A percentile compares a stretch with the other conserved stretches of the same genome.
Conservation (phyloP, 1,140 invertebrate species). For the Anadara kagoshimensis region DNA sequence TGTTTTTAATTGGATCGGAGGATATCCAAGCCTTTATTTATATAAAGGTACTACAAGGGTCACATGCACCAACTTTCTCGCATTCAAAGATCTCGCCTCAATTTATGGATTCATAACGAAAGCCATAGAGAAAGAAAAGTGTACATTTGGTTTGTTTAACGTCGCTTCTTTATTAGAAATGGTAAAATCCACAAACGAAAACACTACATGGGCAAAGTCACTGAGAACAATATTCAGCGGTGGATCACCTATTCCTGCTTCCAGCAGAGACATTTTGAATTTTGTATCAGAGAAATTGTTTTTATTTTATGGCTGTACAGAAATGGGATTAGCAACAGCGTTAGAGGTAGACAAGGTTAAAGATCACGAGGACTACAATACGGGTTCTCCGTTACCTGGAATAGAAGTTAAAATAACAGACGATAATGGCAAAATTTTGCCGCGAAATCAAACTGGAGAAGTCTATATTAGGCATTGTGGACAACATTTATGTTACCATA, state of each 20-base stretch:
- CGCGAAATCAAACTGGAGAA: slow-evolving; percentile 3
- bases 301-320: slow-evolving; percentile 13
- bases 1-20: slow-evolving; percentile 1
- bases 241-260: slow-evolving; percentile 12
- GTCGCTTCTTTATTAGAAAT: slow-evolving; percentile 7
- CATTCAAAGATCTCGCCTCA: not conserved
- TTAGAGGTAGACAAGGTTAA: not conserved
- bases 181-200: not conserved
- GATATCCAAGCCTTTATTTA: not conserved
- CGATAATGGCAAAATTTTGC: not conserved
- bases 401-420: slow-evolving; percentile 21
- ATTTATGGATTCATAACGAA: not conserved
- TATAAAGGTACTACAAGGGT: not conserved
- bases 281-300: not conserved
- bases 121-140: slow-evolving; percentile 1
- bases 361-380: not conserved
- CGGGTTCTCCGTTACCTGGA: slow-evolving; percentile 2
- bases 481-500: slow-evolving; percentile 81
- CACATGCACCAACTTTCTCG: not conserved
- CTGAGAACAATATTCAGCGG: not conserved
- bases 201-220: not conserved
- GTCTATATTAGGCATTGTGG: not conserved
- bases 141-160: not conserved
- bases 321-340: not conserved
- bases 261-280: not conserved